A percentile compares a stretch with the other conserved stretches of the same genome.
These are phyloP conservation scores for Cervus canadensis DNA, from an alignment of 2,113 vertebrate genomes.

Conservation along the genomic window DNA sequence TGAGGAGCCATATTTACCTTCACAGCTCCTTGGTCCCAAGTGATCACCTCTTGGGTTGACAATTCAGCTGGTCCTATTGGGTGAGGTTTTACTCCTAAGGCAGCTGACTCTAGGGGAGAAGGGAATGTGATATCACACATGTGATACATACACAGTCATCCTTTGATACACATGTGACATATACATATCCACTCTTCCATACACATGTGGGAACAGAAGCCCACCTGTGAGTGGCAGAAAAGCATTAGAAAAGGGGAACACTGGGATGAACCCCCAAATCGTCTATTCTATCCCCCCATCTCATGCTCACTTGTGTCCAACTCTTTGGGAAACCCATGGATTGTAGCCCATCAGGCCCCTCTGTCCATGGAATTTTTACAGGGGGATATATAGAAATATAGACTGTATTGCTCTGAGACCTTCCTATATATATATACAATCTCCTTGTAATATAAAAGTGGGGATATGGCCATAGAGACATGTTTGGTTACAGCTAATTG, in stretches of 20 bases:
- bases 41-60: not conserved
- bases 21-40: not conserved
- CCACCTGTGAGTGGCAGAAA: not conserved
- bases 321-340: not conserved
- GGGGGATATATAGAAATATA: not conserved
- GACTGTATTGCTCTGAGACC: fast-evolving
- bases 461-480: not conserved
- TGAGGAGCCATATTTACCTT: not conserved
- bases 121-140: not conserved
- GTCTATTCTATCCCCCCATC: not conserved
- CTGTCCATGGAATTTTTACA: not conserved
- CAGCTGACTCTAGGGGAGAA: fast-evolving
- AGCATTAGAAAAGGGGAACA: not conserved
- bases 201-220: not conserved
- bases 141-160: not conserved
- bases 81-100: not conserved
- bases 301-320: not conserved
- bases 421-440: not conserved
- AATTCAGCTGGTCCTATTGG: not conserved
- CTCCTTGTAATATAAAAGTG: not conserved
- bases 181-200: not conserved
- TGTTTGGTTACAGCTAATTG: not conserved
- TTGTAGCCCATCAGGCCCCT: not conserved
- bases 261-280: too few relatives aligned
- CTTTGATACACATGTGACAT: not conserved